Evolutionary conservation across 1,140 invertebrate genomes (phyloP).

Genomic region (Scylla paramamosain): DNA sequence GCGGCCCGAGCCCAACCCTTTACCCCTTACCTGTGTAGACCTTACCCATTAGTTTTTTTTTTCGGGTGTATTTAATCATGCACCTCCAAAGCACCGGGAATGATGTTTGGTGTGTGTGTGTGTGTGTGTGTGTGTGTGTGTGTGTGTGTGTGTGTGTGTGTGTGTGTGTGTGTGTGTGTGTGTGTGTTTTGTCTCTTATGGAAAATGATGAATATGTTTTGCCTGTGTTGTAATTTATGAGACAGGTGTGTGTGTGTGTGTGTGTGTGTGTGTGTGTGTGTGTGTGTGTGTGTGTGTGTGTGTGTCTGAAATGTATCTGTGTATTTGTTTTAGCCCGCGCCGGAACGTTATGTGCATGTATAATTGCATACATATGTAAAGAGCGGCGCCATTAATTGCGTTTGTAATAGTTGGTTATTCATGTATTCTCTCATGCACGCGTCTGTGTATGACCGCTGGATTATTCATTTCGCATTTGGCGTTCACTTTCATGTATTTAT

Average conservation of each 20-base stretch:
- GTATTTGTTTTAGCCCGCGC: background rate
- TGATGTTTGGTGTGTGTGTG: background rate
- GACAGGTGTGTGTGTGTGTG: conserved; percentile 18
- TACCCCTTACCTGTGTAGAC: background rate
- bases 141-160: conserved; percentile 26
- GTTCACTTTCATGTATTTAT: too few relatives aligned
- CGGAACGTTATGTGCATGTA: background rate
- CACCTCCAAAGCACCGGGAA: background rate
- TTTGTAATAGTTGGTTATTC: background rate
- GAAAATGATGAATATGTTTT: conserved; percentile 33
- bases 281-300: conserved; percentile 25
- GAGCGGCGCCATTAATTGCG: background rate
- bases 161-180: conserved; percentile 27
- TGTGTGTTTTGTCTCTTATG: background rate
- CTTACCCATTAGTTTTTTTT: background rate
- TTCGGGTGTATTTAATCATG: background rate
- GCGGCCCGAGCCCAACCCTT: background rate
- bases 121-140: conserved; percentile 25
- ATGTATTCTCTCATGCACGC: background rate
- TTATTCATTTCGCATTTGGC: background rate
- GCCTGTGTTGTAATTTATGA: background rate
- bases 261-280: conserved; percentile 9
- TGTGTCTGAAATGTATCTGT: conserved; percentile 33
- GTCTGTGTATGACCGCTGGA: background rate
- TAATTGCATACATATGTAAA: conserved; percentile 5